A percentile compares a stretch with the other conserved stretches of the same genome.
These are phyloP conservation scores for Sclerurus mexicanus DNA, from an alignment of 2,113 vertebrate species.

Conservation along the genomic window DNA sequence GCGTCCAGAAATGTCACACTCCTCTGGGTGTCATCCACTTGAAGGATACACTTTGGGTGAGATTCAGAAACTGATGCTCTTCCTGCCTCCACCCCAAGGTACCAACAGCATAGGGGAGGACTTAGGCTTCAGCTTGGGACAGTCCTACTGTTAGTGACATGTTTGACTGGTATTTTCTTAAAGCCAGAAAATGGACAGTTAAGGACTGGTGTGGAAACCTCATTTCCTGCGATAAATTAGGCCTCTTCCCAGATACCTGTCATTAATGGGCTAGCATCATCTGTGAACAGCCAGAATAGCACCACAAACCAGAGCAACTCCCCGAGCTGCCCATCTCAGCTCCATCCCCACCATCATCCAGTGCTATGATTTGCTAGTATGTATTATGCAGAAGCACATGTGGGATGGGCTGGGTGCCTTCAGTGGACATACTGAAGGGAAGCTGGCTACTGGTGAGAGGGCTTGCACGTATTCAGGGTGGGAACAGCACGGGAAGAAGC, in stretches of 20 bases:
- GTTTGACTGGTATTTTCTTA: background rate
- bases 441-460: background rate
- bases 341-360: background rate
- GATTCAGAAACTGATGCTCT: background rate
- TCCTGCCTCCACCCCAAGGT: background rate
- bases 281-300: background rate
- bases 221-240: background rate
- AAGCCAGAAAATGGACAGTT: background rate
- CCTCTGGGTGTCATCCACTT: background rate
- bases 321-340: background rate
- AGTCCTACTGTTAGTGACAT: background rate
- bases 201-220: background rate
- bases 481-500: background rate
- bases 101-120: background rate
- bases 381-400: background rate
- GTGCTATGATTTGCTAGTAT: background rate
- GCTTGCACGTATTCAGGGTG: rapidly evolving
- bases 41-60: background rate
- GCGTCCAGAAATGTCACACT: background rate
- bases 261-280: background rate
- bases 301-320: background rate
- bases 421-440: too few species aligned
- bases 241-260: background rate
- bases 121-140: background rate
- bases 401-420: background rate